These are phyloP conservation scores for Zaprionus ornatus DNA, from an alignment of 1,140 invertebrate species.

Conservation along the genomic window DNA sequence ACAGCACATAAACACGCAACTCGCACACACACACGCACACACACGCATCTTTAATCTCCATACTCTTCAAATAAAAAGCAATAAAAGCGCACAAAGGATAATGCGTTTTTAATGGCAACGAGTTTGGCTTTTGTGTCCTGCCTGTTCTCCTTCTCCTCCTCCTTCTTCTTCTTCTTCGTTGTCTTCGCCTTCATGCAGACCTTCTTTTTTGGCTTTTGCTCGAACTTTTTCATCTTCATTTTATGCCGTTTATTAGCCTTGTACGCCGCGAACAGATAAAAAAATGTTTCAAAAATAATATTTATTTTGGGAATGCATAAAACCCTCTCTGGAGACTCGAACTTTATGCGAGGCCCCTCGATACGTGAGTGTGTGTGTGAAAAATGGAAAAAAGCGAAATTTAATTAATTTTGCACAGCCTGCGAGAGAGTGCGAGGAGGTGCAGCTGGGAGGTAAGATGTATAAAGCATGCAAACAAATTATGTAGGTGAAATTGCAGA, in stretches of 20 bases:
- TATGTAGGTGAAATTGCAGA: constrained; percentile 43
- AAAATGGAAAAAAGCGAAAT: constrained; percentile 6
- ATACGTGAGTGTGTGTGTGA: constrained; percentile 17
- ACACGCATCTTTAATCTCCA: constrained; percentile 38
- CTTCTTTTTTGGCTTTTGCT: constrained; percentile 58
- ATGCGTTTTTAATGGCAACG: constrained; percentile 81
- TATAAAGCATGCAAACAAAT: constrained; percentile 48
- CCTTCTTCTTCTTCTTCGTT: neutral
- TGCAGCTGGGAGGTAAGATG: constrained; percentile 21
- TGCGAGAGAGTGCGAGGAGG: neutral
- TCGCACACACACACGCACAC: neutral
- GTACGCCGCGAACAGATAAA: constrained; percentile 55
- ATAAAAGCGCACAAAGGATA: constrained; percentile 80
- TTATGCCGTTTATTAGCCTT: constrained; percentile 43
- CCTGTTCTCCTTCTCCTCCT: constrained; percentile 11
- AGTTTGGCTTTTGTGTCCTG: constrained; percentile 70
- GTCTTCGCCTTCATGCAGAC: neutral
- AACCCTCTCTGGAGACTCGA: constrained; percentile 8
- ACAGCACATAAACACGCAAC: constrained; percentile 76
- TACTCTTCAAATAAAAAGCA: constrained; percentile 76
- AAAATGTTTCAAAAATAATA: constrained; percentile 67
- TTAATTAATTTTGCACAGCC: constrained; percentile 41
- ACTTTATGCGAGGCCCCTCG: constrained; percentile 18
- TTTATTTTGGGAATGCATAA: constrained; percentile 65
- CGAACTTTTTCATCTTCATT: constrained; percentile 41